Evolutionary conservation across 2,113 vertebrate species (phyloP).

Genomic region (Tretioscincus oriximinensis): DNA sequence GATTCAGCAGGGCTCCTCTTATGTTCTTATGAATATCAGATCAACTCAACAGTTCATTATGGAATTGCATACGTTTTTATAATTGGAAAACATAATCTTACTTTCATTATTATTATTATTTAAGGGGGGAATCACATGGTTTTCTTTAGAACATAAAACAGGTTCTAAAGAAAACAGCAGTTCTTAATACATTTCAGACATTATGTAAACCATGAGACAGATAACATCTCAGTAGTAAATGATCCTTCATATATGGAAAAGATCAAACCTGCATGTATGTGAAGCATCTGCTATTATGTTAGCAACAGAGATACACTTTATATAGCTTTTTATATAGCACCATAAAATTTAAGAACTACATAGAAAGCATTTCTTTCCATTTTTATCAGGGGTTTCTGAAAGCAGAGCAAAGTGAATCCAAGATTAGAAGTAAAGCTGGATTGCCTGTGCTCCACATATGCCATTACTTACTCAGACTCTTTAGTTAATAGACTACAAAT

Average conservation of each 20-base stretch:
- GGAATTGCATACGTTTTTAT: not conserved
- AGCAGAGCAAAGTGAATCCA: constrained; percentile 18
- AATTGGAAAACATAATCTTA: not conserved
- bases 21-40: too few species aligned
- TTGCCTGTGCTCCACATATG: not conserved
- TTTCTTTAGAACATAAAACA: not conserved
- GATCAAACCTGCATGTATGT: not conserved
- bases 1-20: too few species aligned
- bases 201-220: not conserved
- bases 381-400: constrained; percentile 23
- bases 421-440: not conserved
- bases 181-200: not conserved
- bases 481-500: not conserved
- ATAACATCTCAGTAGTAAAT: not conserved
- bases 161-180: not conserved
- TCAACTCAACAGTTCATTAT: not conserved
- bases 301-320: constrained; percentile 8
- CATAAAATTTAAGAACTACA: not conserved
- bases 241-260: not conserved
- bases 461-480: not conserved
- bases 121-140: not conserved
- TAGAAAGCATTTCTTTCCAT: not conserved
- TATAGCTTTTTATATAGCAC: not conserved
- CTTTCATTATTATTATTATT: not conserved
- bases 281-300: not conserved